These are phyloP conservation scores for Meloidogyne hapla DNA, from an alignment of 1,140 invertebrate genomes.

Conservation along the genomic window DNA sequence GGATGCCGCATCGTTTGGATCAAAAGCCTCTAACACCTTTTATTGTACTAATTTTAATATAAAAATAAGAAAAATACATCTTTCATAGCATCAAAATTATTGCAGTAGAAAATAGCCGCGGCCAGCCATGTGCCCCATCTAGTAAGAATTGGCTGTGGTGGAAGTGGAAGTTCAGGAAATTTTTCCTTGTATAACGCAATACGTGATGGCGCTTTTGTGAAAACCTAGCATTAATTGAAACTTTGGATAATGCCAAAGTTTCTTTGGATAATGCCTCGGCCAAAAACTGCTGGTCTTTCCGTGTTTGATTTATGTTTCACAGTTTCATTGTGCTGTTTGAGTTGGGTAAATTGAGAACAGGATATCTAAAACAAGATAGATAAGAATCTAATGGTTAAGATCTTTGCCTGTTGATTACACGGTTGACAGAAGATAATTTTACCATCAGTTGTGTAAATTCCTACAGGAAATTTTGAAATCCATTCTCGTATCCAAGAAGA, in stretches of 20 bases:
- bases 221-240: conserved; percentile 1
- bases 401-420: conserved; percentile 4
- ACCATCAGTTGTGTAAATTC: conserved; percentile 3
- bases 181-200: not conserved
- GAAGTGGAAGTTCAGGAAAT: not conserved
- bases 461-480: conserved; percentile 17
- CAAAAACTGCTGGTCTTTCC: not conserved
- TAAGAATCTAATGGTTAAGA: not conserved
- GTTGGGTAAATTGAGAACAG: not conserved
- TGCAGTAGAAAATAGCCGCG: not conserved
- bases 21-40: no score
- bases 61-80: not conserved
- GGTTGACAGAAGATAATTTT: conserved; percentile 10
- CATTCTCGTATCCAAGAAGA: not conserved
- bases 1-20: no score
- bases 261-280: not conserved
- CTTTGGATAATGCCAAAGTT: not conserved
- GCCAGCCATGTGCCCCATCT: not conserved
- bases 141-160: not conserved
- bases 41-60: not conserved
- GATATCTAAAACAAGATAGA: not conserved
- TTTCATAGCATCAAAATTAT: not conserved
- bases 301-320: not conserved
- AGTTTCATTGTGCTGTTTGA: conserved; percentile 8
- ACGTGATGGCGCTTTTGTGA: conserved; percentile 7